Base-by-base conservation (phyloP, 2,888 invertebrate species). In the Rapana venosa region DNA sequence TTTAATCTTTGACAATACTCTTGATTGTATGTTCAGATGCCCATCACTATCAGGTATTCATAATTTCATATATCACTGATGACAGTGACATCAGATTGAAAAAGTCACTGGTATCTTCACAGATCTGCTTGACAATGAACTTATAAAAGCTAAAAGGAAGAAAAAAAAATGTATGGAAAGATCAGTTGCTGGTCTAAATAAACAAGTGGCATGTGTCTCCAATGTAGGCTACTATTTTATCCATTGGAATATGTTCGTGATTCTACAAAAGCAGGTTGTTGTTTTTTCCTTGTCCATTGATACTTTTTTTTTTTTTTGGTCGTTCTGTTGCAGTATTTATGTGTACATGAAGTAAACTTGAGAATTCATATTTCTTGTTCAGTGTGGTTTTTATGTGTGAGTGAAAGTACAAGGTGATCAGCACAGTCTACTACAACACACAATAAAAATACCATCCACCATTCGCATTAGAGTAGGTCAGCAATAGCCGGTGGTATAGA, bases 181-280 rank as follows among this genome's bases (percentile, higher is more conserved):
- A 36, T 83, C 13, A 26, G 22, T 83, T 47, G 81, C 81, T 83
- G 81, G 20, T 83, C 81, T 83, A 22, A 22, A 47, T 22, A 32
- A 79, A 32, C 77, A 79, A 32, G 32, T 32, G 77, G 32, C 32
- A 32, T 13, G 32, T 79, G 77, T 79, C 77, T 79, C 77, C 77
- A 79, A 47, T 47, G 47, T 47, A 47, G 77, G 15, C 74, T 79
- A 35, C 26, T 15, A 32, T 79, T 79, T 79, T 79, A 79, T 79
- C 32, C 77, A 79, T 79, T 79, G 32, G 77, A 79, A 79, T 32
- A 88, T 87, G 88, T 91, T 92, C 91, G 92, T 92, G 92, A 92
- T 92, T 92, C 89, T 90, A 91, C 90, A 88, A 70, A 83, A 87
- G 87, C 83, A 88, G 85, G 84, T 88, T 91, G 88, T 47, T 47